Base-by-base conservation (phyloP, 1,140 invertebrate genomes). In the Trichonephila clavipes region DNA sequence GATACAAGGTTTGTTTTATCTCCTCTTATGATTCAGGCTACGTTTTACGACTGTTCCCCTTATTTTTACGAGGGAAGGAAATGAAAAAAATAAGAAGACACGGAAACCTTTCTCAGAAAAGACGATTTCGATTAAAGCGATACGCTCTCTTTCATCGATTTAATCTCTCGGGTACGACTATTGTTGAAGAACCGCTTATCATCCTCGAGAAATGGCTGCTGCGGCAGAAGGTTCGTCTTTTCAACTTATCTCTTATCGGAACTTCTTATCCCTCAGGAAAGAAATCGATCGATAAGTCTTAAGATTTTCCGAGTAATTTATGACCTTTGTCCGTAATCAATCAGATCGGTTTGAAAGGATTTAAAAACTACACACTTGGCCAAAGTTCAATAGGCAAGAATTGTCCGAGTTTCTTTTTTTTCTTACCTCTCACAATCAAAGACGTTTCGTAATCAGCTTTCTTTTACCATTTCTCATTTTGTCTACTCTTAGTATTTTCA, bases 1-100 rank as follows among this genome's bases (percentile, higher is more conserved):
- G 51, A 24, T 24, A n/a, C 44, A 16, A 14, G 44, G 21, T 59
- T 59, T 59, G n/a, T 24, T 85, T 58, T 58, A 58, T 58, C 82
- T 58, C 12, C 58, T n/a, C 24, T 12, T n/a, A 51, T n/a, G 82
- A 51, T 51, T 59, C 44, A 14, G 44, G 58, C 19, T 24, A 16
- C 3, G 44, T 85, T 85, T 82, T 85, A 85, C 82, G 82, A 85
- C 82, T 59, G 58, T 28, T 85, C n/a, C 28, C 81, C 8, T 85
- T 58, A 58, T 51, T 85, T 51, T 85, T 85, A 85, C 28, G 82
- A 85, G 14, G 21, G 44, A 58, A 58, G n/a, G 28, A n/a, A 59
- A 85, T 85, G 58, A 24, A 85, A 59, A 51, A 51, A 51, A 10
- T 10, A 51, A 7, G 0, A 10, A 12, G 51, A 85, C 44, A 58